phyloP scores from a whole-genome alignment of 2,888 invertebrate genomes.

The Isotomurus palustris region DNA sequence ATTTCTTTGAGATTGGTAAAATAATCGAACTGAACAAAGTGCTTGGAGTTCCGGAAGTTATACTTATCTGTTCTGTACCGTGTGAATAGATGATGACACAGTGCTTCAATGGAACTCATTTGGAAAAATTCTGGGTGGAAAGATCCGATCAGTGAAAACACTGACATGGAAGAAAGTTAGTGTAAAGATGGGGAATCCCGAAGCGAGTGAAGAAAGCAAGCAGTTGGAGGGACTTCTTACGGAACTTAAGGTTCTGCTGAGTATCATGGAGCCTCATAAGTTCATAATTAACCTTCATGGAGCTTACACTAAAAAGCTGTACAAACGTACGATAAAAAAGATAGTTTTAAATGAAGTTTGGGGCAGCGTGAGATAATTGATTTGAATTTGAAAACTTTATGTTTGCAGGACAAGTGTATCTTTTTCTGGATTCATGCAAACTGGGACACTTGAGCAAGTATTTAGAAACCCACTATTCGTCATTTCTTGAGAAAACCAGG shows the following conservation, averaged over 20 bases:
- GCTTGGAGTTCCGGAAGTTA: too few relatives aligned
- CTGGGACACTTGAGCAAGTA: constrained; percentile 15
- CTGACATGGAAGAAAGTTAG: constrained; percentile 19
- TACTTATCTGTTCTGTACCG: too few relatives aligned
- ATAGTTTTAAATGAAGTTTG: too few relatives aligned
- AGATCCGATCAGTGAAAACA: constrained; percentile 17
- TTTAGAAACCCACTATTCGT: too few relatives aligned
- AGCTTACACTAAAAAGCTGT: constrained; percentile 17
- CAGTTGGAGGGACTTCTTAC: constrained; percentile 16
- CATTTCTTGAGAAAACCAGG: too few relatives aligned
- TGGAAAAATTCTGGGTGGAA: constrained; percentile 17
- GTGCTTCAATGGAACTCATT: constrained; percentile 8
- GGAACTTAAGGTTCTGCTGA: constrained; percentile 20
- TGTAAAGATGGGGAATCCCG: constrained; percentile 16
- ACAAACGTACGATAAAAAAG: constrained; percentile 13
- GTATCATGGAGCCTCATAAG: constrained; percentile 8
- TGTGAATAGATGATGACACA: constrained; percentile 12
- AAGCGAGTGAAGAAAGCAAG: constrained; percentile 14
- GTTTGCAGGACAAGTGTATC: constrained; percentile 12
- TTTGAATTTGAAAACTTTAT: too few relatives aligned
- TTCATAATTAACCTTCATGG: constrained; percentile 20
- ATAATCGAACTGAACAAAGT: too few relatives aligned
- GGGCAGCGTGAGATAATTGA: too few relatives aligned
- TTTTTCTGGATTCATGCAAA: constrained; percentile 20
- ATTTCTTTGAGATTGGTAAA: constrained; percentile 21